Conservation (phyloP, 2,888 invertebrate genomes). For the Erebia palarica region DNA sequence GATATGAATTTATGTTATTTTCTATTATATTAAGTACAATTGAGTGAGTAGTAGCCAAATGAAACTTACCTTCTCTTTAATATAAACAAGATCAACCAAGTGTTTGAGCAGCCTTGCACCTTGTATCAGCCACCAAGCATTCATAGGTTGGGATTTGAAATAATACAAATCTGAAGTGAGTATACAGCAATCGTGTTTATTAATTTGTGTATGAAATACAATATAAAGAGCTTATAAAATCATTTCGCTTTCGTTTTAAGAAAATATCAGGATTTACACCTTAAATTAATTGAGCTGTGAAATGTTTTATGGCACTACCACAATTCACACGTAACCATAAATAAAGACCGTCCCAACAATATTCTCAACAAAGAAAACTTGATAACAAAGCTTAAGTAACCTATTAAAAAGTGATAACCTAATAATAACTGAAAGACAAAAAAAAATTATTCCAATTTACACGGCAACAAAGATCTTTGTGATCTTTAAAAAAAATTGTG, state of each 20-base stretch:
- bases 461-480: no score
- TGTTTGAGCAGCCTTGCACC: neutral
- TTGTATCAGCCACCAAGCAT: neutral
- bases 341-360: neutral
- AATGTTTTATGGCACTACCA: conserved; percentile 13
- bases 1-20: no score
- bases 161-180: conserved; percentile 23
- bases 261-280: conserved; percentile 23
- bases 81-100: no score
- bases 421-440: neutral
- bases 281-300: conserved; percentile 24
- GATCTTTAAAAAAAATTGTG: no score
- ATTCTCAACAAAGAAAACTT: neutral
- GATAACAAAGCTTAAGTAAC: neutral
- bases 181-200: conserved; percentile 37
- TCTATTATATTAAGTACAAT: no score
- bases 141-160: conserved; percentile 7
- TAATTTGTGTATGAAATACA: conserved; percentile 32
- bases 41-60: no score
- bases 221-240: conserved; percentile 32
- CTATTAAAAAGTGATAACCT: neutral
- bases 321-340: conserved; percentile 8
- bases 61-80: no score
- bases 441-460: no score
- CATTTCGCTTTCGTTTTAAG: conserved; percentile 20